A percentile compares a stretch with the other conserved stretches of the same genome.
These are phyloP conservation scores for Fringilla coelebs DNA, from an alignment of 2,797 vertebrate genomes.

Conservation along the genomic window DNA sequence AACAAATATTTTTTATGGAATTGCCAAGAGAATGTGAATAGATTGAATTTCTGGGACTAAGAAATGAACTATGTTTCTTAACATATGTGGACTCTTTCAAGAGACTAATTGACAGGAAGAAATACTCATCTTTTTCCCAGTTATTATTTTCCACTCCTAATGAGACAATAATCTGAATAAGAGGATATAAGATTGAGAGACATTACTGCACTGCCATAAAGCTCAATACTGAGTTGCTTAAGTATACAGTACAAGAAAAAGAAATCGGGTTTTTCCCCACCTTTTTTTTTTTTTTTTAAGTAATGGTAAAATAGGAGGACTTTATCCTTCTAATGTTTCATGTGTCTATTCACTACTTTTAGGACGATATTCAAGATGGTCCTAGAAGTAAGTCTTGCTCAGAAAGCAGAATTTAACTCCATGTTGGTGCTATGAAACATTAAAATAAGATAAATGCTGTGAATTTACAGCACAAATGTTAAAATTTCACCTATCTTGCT, in stretches of 20 bases:
- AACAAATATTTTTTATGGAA: background rate
- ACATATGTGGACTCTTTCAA: background rate
- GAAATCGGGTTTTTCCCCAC: accelerated
- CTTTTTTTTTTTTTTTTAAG: background rate
- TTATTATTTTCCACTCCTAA: background rate
- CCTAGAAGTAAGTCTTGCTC: background rate
- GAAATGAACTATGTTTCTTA: background rate
- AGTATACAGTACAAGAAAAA: background rate
- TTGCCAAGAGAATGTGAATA: background rate
- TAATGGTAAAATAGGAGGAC: background rate
- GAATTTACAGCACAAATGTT: background rate
- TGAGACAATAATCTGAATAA: background rate
- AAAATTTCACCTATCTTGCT: background rate
- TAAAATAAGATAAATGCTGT: background rate
- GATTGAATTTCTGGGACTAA: background rate
- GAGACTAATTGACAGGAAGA: background rate
- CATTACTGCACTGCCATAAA: background rate
- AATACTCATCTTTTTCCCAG: accelerated
- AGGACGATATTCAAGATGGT: background rate
- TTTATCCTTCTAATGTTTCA: background rate
- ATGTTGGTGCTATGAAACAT: background rate
- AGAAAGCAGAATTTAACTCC: background rate
- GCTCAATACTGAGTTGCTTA: background rate
- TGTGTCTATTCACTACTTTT: background rate
- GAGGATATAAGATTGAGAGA: background rate